Evolutionary conservation across 2,113 vertebrate genomes (phyloP).

Genomic region (Leuciscus idus): DNA sequence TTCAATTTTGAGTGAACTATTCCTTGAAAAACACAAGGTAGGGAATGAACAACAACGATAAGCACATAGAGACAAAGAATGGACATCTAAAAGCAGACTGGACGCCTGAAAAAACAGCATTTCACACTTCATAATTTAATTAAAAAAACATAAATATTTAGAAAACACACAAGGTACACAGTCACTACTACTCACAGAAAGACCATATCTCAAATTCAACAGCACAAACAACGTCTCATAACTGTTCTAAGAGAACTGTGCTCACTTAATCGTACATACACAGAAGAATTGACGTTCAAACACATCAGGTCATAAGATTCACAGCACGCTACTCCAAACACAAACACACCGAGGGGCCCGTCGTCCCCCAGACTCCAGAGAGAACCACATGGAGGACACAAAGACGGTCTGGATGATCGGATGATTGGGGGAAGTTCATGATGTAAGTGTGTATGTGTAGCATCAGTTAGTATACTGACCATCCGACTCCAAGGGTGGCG

Average conservation of each 20-base stretch:
- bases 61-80: slow-evolving; percentile 28
- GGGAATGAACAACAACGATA: slow-evolving; percentile 3
- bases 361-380: slow-evolving; percentile 15
- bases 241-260: not conserved
- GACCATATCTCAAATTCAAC: slow-evolving; percentile 7
- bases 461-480: slow-evolving; percentile 65
- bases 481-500: slow-evolving; percentile 80
- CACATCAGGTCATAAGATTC: slow-evolving; percentile 36
- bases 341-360: slow-evolving; percentile 15
- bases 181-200: slow-evolving; percentile 29
- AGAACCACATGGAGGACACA: slow-evolving; percentile 29
- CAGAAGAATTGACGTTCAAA: slow-evolving; percentile 8
- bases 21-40: not conserved
- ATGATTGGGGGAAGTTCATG: not conserved
- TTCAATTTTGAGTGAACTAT: not conserved
- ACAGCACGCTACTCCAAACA: slow-evolving; percentile 28
- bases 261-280: not conserved
- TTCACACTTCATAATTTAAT: not conserved
- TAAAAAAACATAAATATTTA: not conserved
- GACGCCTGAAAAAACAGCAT: slow-evolving; percentile 5
- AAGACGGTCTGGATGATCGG: slow-evolving; percentile 35
- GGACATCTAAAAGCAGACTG: slow-evolving; percentile 57
- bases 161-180: slow-evolving; percentile 24
- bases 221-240: not conserved
- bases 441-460: slow-evolving; percentile 5